A percentile compares a stretch with the other conserved stretches of the same genome.
These are phyloP conservation scores for Phodopus roborovskii DNA, from an alignment of 2,113 vertebrate genomes.

Conservation along the genomic window DNA sequence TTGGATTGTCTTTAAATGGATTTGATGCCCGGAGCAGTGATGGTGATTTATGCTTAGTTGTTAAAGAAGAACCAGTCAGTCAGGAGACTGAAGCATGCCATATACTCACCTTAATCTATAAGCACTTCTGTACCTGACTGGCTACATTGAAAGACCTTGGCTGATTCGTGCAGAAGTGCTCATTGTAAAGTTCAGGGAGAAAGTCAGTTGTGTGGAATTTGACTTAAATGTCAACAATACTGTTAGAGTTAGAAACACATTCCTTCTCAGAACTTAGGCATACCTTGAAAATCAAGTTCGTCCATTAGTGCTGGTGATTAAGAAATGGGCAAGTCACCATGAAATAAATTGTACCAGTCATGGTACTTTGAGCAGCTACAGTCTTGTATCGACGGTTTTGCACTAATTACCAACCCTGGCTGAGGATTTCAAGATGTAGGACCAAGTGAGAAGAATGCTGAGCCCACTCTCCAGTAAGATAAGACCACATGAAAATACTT, in stretches of 20 bases:
- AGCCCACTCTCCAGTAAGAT: too few species aligned
- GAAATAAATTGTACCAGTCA: constrained; percentile 97
- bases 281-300: constrained; percentile 93
- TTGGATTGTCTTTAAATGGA: constrained; percentile 96
- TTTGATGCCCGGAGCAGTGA: constrained; percentile 95
- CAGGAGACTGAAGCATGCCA: constrained; percentile 12
- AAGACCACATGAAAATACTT: too few species aligned
- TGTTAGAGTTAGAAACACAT: constrained; percentile 98
- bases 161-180: too few species aligned
- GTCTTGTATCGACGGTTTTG: constrained; percentile 96
- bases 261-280: constrained; percentile 96
- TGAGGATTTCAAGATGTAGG: too few species aligned
- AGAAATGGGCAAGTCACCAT: constrained; percentile 95
- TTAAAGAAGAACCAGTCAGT: constrained; percentile 92
- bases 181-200: too few species aligned
- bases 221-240: constrained; percentile 99
- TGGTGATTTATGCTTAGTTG: constrained; percentile 95
- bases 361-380: constrained; percentile 98
- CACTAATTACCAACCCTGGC: constrained; percentile 94
- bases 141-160: too few species aligned
- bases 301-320: constrained; percentile 94
- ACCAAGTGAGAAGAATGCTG: too few species aligned
- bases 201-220: constrained; percentile 93
- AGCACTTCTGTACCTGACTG: too few species aligned
- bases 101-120: too few species aligned